Evolutionary conservation across 2,797 vertebrate genomes (phyloP), one percentile per base, ranked within the genome.

Genomic region (Neosalanx taihuensis): DNA sequence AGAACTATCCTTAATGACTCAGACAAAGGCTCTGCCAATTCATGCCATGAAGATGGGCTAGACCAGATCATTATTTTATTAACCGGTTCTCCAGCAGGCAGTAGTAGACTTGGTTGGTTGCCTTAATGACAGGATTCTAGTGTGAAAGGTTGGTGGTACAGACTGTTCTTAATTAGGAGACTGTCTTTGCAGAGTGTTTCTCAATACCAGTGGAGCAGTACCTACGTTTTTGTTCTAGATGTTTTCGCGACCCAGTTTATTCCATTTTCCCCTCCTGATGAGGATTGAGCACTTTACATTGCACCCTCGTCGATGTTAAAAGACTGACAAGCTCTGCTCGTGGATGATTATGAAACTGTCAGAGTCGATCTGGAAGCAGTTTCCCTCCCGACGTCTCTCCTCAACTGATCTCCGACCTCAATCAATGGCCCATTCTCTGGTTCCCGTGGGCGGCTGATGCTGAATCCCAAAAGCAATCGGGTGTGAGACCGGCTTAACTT

Each of bases 231-330:
- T 46, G 13, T 37, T n/a, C 6, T 59, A 10, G 35, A 64, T 69
- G 46, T 5, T 64, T 46, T n/a, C 23, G 37, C 69, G 12, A 26
- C 12, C 79, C 13, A 23, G 17, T 80, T 82, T 86, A 5, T 84
- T 60, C 71, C 72, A 87, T 86, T 85, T 80, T 75, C 67, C 79
- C 63, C 65, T 74, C 65, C 64, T 84, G 74, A 81, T 81, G 57
- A 58, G 69, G 77, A 87, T 79, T 84, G 67, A 33, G 69, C 67
- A 80, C 79, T 67, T 59, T 87, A 81, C 84, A 82, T 78, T 79
- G 60, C 41, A 59, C 65, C 77, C 72, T 85, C 74, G 77, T 76
- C 79, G 53, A 74, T 76, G 75, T 82, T 81, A 81, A 86, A 85
- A 85, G 69, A 41, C 70, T 70, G 60, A 72, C 60, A 67, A 69